A percentile compares a stretch with the other conserved stretches of the same genome.
Conservation (phyloP, 2,888 invertebrate species). For the Lathronympha strigana region DNA sequence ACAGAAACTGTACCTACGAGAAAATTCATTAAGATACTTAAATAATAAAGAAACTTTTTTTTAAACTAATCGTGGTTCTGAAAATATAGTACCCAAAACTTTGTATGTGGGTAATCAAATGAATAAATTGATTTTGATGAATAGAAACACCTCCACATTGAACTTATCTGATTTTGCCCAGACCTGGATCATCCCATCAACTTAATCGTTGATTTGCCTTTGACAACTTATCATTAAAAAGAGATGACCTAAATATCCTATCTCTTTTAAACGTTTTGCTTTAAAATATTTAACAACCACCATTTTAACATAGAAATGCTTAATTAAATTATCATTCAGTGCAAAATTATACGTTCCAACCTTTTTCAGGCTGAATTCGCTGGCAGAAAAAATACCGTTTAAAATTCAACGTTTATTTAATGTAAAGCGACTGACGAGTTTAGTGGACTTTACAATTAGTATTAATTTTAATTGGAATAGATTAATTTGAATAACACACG, state of each 20-base stretch:
- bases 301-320: slow-evolving; percentile 14
- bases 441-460: neutral
- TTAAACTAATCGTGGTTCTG: no score
- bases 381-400: slow-evolving; percentile 22
- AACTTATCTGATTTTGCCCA: no score
- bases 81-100: no score
- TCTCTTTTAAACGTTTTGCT: neutral
- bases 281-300: slow-evolving; percentile 6
- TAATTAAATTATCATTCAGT: slow-evolving; percentile 25
- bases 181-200: no score
- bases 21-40: no score
- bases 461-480: slow-evolving; percentile 3
- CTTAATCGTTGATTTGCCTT: no score
- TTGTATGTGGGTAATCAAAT: no score
- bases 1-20: no score
- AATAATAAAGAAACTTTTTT: no score
- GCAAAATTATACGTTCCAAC: slow-evolving; percentile 15
- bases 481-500: neutral
- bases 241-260: no score
- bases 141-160: no score
- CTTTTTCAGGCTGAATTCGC: slow-evolving; percentile 14
- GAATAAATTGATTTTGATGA: no score
- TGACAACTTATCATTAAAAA: neutral
- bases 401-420: slow-evolving; percentile 18
- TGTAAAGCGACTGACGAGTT: neutral